A percentile compares a stretch with the other conserved stretches of the same genome.
phyloP scores from a whole-genome alignment of 2,113 vertebrate species.

The Callocephalon fimbriatum region DNA sequence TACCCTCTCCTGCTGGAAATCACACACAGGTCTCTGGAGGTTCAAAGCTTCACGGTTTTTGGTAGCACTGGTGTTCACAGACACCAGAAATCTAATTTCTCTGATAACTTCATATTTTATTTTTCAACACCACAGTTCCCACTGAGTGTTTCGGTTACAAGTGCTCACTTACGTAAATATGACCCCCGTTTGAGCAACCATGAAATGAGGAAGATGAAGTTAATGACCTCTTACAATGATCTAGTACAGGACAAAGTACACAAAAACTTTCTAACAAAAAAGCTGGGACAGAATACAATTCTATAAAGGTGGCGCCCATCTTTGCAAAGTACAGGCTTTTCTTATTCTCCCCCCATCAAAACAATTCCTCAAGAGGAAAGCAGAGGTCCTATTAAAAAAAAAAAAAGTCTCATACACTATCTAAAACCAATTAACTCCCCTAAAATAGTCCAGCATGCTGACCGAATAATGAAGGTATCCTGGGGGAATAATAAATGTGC shows the following conservation, averaged over 20 bases:
- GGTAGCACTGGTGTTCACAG: not conserved
- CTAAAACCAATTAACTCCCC: not conserved
- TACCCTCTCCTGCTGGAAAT: not conserved
- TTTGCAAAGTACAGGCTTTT: not conserved
- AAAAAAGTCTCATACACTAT: not conserved
- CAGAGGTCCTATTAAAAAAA: not conserved
- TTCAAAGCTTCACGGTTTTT: not conserved
- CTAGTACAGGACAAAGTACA: not conserved
- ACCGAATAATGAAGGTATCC: not conserved
- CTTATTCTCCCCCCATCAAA: not conserved
- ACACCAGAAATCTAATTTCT: not conserved
- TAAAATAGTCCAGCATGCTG: not conserved
- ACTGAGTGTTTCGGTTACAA: not conserved
- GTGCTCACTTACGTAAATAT: not conserved
- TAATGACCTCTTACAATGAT: conserved; percentile 11
- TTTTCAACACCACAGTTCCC: not conserved
- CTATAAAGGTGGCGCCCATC: not conserved
- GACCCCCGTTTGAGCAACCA: conserved; percentile 2
- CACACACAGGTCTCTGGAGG: not conserved
- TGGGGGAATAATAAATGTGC: not conserved
- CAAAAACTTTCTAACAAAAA: not conserved
- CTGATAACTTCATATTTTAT: not conserved
- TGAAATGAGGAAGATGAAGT: conserved; percentile 36
- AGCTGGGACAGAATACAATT: not conserved
- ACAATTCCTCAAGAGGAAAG: not conserved